Evolutionary conservation across 1,140 invertebrate genomes (phyloP).

Genomic region (Bombus waltoni): DNA sequence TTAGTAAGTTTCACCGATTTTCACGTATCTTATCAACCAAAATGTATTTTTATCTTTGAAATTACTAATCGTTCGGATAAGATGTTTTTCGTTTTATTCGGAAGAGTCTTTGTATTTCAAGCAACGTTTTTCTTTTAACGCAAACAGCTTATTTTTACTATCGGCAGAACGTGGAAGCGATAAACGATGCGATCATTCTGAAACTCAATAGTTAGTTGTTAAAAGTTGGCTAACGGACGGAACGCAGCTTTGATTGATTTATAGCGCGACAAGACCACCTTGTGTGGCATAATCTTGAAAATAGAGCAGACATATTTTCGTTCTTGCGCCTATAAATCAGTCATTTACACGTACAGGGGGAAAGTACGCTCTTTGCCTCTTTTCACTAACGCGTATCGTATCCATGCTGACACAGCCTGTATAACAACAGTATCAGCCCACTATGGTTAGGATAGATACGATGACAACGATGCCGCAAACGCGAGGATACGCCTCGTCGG

Average conservation of each 20-base stretch:
- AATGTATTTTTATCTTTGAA: no score
- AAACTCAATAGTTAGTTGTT: background rate
- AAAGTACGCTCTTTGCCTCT: background rate
- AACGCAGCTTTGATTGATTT: background rate
- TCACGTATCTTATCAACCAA: no score
- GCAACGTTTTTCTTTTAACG: no score
- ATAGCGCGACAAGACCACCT: background rate
- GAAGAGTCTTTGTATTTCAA: no score
- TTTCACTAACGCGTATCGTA: background rate
- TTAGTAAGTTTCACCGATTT: no score
- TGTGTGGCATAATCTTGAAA: background rate
- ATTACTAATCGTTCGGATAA: no score
- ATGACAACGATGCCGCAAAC: conserved; percentile 26
- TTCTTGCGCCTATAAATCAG: background rate
- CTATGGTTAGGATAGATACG: background rate
- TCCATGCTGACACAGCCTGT: background rate
- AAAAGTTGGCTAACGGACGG: background rate
- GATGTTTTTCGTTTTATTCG: no score
- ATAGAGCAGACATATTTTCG: background rate
- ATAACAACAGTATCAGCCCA: background rate
- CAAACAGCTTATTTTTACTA: no score
- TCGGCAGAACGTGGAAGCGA: background rate
- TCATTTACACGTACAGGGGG: background rate
- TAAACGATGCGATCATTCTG: background rate
- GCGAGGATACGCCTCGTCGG: conserved; percentile 31